Base-by-base conservation (phyloP, 2,888 invertebrate genomes). In the Sylvicola cinctus region DNA sequence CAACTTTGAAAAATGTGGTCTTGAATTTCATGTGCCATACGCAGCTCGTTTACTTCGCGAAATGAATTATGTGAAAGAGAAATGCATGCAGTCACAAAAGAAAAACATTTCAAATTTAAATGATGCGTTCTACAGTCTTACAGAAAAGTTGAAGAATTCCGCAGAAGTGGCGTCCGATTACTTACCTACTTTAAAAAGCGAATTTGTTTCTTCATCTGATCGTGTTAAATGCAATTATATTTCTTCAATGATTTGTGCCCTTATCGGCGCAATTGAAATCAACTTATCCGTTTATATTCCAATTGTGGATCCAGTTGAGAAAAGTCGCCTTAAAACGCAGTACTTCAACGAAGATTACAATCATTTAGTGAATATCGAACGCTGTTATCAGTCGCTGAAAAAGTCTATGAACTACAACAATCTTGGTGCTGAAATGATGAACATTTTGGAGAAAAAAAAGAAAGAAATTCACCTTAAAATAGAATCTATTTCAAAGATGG, bases 281-380 rank as follows among this genome's bases (percentile, higher is more conserved):
- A 58, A 62, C 42, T 49, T 76, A 4, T 64, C 71, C 47, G 62
- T 69, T 0, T 66, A 70, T 49, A 60, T 76, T 10, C 75, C 74
- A 13, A 54, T 70, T 2, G 74, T 90, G 4, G 93, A 93, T 61
- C 87, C 88, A 1, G 72, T 83, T 0, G 71, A 77, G 37, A 85
- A 85, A 53, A 68, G 74, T 41, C 62, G 68, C 1, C 52, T 87
- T 0, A 81, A 81, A 55, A 63, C 74, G 8, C 54, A 67, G 30
- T 79, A 84, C 42, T 60, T 72, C 11, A 53, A 63, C 16, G 71
- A 81, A 44, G 79, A 85, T 50, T 67, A 80, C 3, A 50, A 54
- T 14, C 66, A 68, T 45, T 63, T 74, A 25, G 58, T 64, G 10
- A 58, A 58, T 8, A 51, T 75, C 31, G 55, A 66, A 7, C 60